Evolutionary conservation across 2,797 vertebrate genomes (phyloP), one percentile per base, ranked within the genome.

Genomic region (Cuniculus paca): DNA sequence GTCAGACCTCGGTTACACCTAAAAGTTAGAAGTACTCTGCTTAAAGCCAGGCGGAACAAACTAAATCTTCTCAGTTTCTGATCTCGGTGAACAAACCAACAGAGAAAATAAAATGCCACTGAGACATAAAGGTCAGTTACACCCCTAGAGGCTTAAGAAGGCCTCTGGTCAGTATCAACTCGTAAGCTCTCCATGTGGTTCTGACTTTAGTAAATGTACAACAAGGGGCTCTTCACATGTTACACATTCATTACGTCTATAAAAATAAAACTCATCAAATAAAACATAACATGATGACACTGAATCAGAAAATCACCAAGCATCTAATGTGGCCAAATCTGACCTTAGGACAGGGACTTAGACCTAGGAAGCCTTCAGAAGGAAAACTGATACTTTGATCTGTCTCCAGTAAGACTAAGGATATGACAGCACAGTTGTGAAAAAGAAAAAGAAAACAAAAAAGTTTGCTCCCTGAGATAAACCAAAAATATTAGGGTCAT

Each of bases 401-500:
- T 45, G 60, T n/a, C 68, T 86, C 70, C 56, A 19, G 42, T 36
- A 2, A 52, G 50, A 39, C 72, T 17, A 77, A 85, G 65, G 54
- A 26, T 39, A 85, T 56, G 82, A 88, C 42, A 50, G 19, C 45
- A 75, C 39, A 16, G 20, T 26, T 54, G 39, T 72, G 70, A 92
- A 95, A 65, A 54, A 26, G 60, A 11, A 1, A 58, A 17, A 36
- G n/a, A 52, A 54, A 81, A 28, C 60, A 50, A 56, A 48, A 86
- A 39, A 52, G 45, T 83, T 56, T 94, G 52, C 17, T 94, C 42
- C 61, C 26, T 70, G 60, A 92, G 52, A 81, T 82, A 95, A 97
- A 88, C 48, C 74, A 80, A 78, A 72, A 68, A 72, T 48, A 85
- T 52, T 20, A 72, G 50, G 58, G 17, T 77, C 36, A 20, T 12